Percentiles rank a stretch among this genome's conserved stretches.
phyloP scores from a whole-genome alignment of 2,113 vertebrate genomes.

The Beaufortia kweichowensis region DNA sequence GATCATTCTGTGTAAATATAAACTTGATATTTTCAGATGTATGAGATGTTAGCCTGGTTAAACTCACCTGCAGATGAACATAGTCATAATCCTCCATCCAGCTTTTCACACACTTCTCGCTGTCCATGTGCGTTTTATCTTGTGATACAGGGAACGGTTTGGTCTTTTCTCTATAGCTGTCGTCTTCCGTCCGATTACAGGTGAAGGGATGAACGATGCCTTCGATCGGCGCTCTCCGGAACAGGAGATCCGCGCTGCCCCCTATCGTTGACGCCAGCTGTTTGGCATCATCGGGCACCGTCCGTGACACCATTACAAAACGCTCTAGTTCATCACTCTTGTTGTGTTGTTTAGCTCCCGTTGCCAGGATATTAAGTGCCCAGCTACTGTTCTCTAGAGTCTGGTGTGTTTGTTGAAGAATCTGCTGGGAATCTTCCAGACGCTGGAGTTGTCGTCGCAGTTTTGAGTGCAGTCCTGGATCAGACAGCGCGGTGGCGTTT shows the following conservation, averaged over 20 bases:
- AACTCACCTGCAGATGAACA: conserved; percentile 90
- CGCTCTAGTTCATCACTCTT: conserved; percentile 90
- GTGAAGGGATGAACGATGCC: conserved; percentile 62
- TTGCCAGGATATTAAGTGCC: conserved; percentile 79
- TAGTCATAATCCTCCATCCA: conserved; percentile 99
- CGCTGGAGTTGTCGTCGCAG: conserved; percentile 86
- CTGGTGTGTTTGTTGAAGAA: conserved; percentile 86
- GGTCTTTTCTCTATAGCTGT: conserved; percentile 66
- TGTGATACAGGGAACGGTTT: conserved; percentile 72
- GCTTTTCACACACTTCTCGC: conserved; percentile 85
- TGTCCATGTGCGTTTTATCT: conserved; percentile 76
- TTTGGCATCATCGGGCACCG: conserved; percentile 85
- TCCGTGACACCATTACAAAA: conserved; percentile 91
- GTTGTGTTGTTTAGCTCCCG: conserved; percentile 72
- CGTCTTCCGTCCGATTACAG: conserved; percentile 70
- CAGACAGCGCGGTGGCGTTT: conserved; percentile 81
- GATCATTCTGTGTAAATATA: too few relatives aligned
- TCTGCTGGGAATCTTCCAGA: conserved; percentile 91
- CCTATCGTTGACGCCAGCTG: conserved; percentile 86
- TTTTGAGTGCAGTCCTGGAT: conserved; percentile 82
- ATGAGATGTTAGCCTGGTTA: too few relatives aligned
- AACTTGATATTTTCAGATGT: too few relatives aligned
- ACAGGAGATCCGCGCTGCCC: conserved; percentile 81
- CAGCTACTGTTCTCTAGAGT: conserved; percentile 81
- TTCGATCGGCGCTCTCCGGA: conserved; percentile 66